Conservation (phyloP, 2,113 vertebrate genomes). For the Tenebrosternarchus preto region DNA sequence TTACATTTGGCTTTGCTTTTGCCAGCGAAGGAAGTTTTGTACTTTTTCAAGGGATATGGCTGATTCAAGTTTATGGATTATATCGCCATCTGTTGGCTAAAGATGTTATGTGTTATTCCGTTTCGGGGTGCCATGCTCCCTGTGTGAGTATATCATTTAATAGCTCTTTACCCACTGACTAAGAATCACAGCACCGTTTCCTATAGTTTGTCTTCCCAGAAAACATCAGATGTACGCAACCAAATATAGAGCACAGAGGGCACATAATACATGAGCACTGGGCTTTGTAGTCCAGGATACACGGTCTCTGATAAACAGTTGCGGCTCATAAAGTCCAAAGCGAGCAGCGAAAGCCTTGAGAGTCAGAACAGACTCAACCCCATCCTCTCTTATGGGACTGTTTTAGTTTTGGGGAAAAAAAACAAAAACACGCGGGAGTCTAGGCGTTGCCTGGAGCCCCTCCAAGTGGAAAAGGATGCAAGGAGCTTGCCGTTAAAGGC, state of each 20-base stretch:
- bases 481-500: background rate
- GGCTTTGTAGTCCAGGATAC: too few species aligned
- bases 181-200: too few species aligned
- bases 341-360: background rate
- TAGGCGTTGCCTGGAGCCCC: background rate
- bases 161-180: background rate
- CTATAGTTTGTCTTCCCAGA: background rate
- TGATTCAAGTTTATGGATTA: conserved; percentile 11
- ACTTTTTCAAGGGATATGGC: background rate
- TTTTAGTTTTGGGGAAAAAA: background rate
- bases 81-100: conserved; percentile 41
- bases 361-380: background rate
- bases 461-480: conserved; percentile 1
- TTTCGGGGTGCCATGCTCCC: background rate
- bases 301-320: background rate
- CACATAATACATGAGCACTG: background rate
- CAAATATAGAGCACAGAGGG: background rate
- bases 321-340: background rate
- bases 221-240: background rate
- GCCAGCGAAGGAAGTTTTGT: background rate
- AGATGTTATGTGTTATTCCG: background rate
- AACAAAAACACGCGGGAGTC: background rate
- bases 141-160: background rate
- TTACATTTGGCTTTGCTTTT: background rate
- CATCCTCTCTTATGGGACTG: background rate